These are phyloP conservation scores for Catostomus latipinnis DNA, from an alignment of 2,797 vertebrate genomes.

Conservation along the genomic window DNA sequence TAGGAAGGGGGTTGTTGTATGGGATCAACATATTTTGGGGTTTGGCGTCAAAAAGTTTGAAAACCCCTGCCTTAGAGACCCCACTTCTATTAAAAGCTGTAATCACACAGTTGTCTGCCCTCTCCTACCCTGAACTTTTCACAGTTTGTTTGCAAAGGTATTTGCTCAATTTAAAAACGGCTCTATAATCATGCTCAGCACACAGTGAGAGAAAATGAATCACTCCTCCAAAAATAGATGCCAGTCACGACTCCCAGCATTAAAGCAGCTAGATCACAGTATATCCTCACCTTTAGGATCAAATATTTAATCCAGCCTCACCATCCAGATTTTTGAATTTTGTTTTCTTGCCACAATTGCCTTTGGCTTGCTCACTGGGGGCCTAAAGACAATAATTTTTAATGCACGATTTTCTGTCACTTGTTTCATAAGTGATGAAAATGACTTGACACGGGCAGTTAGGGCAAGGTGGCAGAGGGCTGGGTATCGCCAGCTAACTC, in stretches of 20 bases:
- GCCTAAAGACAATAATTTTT: too few relatives aligned
- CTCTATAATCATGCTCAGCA: slow-evolving; percentile 39
- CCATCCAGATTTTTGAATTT: background rate
- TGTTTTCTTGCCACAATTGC: too few relatives aligned
- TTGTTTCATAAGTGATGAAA: too few relatives aligned
- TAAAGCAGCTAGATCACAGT: slow-evolving; percentile 19
- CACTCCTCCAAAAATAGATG: slow-evolving; percentile 45
- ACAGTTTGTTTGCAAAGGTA: slow-evolving; percentile 40
- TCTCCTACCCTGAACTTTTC: slow-evolving; percentile 19
- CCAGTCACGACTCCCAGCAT: slow-evolving; percentile 25
- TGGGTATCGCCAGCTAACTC: too few relatives aligned
- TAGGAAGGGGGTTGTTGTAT: too few relatives aligned
- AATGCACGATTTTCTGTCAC: too few relatives aligned
- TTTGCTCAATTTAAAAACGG: slow-evolving; percentile 46
- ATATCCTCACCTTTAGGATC: slow-evolving; percentile 25
- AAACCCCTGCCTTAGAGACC: background rate
- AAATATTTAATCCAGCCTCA: slow-evolving; percentile 11
- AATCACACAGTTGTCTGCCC: slow-evolving; percentile 11
- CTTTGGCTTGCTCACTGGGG: too few relatives aligned
- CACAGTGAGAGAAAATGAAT: slow-evolving; percentile 49
- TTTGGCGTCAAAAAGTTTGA: too few relatives aligned
- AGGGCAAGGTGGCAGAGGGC: too few relatives aligned
- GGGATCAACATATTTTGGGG: too few relatives aligned
- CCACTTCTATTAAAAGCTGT: slow-evolving; percentile 9
- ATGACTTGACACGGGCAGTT: too few relatives aligned